phyloP scores from a whole-genome alignment of 1,140 invertebrate species.

The Orius laevigatus region DNA sequence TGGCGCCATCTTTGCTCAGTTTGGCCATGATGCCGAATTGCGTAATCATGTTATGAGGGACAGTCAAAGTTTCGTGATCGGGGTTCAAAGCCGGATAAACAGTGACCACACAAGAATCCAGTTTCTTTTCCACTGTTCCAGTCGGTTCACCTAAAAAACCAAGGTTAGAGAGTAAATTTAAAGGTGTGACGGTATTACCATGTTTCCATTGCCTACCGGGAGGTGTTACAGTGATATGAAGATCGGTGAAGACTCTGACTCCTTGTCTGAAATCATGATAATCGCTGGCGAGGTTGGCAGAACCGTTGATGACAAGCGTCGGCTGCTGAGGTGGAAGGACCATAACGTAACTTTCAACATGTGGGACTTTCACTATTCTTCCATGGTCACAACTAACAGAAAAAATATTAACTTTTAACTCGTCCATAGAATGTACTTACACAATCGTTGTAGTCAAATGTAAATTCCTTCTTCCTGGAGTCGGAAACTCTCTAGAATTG shows the following conservation, averaged over 20 bases:
- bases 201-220: slow-evolving; percentile 29
- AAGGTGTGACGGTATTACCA: slow-evolving; percentile 23
- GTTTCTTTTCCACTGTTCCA: slow-evolving; percentile 29
- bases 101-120: slow-evolving; percentile 79
- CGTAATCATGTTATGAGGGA: slow-evolving; percentile 57
- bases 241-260: slow-evolving; percentile 67
- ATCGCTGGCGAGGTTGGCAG: slow-evolving; percentile 62
- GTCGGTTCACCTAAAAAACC: slow-evolving; percentile 17
- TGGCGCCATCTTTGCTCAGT: slow-evolving; percentile 65
- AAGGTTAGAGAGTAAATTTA: not conserved
- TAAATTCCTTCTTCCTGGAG: slow-evolving; percentile 77
- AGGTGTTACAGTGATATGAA: slow-evolving; percentile 45
- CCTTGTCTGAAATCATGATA: slow-evolving; percentile 72
- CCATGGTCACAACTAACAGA: slow-evolving; percentile 47
- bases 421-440: slow-evolving; percentile 27
- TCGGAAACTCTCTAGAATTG: slow-evolving; percentile 78
- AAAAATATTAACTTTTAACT: slow-evolving; percentile 7
- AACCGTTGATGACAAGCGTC: slow-evolving; percentile 67
- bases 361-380: slow-evolving; percentile 48
- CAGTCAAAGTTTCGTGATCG: slow-evolving; percentile 71
- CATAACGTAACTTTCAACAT: slow-evolving; percentile 69
- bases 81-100: slow-evolving; percentile 89
- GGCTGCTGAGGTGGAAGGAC: slow-evolving; percentile 72
- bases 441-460: slow-evolving; percentile 62
- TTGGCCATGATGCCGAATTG: slow-evolving; percentile 57